A percentile compares a stretch with the other conserved stretches of the same genome.
Conservation (phyloP, 2,113 vertebrate genomes). For the Rhineura floridana region DNA sequence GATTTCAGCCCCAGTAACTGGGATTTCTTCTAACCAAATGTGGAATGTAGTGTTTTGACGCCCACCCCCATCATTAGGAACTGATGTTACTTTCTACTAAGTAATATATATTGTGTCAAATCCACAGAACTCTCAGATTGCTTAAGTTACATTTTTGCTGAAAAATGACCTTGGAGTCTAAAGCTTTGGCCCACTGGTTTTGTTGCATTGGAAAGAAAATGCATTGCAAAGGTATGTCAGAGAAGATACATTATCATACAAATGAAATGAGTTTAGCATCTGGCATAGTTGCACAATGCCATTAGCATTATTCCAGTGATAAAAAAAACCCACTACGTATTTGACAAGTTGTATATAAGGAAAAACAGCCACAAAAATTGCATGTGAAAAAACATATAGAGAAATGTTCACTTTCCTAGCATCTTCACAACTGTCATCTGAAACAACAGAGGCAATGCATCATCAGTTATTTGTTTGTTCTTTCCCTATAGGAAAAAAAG, state of each 20-base stretch:
- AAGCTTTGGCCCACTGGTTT: background rate
- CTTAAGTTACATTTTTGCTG: background rate
- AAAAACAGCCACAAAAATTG: background rate
- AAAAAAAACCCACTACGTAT: background rate
- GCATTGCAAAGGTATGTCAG: background rate
- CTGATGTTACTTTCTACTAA: background rate
- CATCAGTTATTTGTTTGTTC: background rate
- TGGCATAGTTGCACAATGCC: background rate
- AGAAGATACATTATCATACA: background rate
- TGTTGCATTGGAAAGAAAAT: background rate
- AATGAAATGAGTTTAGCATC: background rate
- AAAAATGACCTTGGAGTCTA: background rate
- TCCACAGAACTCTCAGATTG: background rate
- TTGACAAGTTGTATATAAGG: background rate
- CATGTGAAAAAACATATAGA: background rate
- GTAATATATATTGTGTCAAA: background rate
- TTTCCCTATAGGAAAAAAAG: background rate
- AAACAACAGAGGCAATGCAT: background rate
- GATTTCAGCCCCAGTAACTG: no score
- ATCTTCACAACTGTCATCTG: background rate
- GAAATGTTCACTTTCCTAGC: background rate
- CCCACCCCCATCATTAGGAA: background rate
- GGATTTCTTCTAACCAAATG: background rate
- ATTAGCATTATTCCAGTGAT: background rate
- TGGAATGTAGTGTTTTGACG: background rate